Evolutionary conservation across 1,140 invertebrate genomes (phyloP).

Genomic region (Hypothenemus hampei): DNA sequence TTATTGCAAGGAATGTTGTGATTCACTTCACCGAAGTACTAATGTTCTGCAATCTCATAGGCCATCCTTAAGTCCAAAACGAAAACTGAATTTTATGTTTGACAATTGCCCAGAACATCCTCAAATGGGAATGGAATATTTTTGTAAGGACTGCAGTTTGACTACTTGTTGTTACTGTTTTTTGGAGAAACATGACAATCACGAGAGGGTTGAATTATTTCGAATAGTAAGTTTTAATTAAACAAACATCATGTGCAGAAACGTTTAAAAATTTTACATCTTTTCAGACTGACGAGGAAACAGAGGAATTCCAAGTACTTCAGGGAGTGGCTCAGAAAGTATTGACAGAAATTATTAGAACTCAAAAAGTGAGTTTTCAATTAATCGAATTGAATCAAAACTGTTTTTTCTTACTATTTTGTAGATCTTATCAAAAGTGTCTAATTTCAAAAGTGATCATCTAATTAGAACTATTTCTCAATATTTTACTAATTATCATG

Average conservation of each 20-base stretch:
- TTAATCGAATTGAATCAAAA: too few species aligned
- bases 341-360: conserved; percentile 4
- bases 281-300: conserved; percentile 18
- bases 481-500: conserved; percentile 28
- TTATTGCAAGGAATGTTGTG: conserved; percentile 25
- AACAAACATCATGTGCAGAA: neutral
- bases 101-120: conserved; percentile 22
- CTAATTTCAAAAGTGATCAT: conserved; percentile 2
- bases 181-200: conserved; percentile 19
- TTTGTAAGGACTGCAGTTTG: conserved; percentile 20
- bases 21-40: conserved; percentile 23
- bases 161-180: conserved; percentile 27
- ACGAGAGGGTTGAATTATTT: conserved; percentile 17
- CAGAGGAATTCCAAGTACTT: conserved; percentile 13
- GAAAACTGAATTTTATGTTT: conserved; percentile 10
- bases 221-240: conserved; percentile 8
- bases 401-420: too few species aligned
- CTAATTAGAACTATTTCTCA: conserved; percentile 22
- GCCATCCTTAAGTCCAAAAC: conserved; percentile 4
- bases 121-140: conserved; percentile 23
- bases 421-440: conserved; percentile 20
- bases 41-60: conserved; percentile 21
- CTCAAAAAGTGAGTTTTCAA: conserved; percentile 7
- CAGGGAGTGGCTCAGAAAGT: conserved; percentile 1
- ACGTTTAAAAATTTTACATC: too few species aligned